Conservation (phyloP, 2,888 invertebrate genomes). For the Digitonthophagus gazella region DNA sequence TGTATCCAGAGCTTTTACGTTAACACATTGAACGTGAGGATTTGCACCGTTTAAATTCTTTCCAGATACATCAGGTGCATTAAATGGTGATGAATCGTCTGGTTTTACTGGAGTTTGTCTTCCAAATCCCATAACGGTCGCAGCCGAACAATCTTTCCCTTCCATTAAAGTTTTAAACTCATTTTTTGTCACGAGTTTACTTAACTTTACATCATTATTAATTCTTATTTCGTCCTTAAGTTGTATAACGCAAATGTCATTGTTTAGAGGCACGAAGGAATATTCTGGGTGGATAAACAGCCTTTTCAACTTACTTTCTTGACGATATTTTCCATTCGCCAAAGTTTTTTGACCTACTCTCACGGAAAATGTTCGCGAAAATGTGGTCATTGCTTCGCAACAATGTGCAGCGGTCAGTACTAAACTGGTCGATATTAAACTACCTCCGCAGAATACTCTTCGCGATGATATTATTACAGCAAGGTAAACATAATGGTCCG, state of each 20-base stretch:
- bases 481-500: too few relatives aligned
- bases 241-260: neutral
- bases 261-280: neutral
- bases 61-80: neutral
- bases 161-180: neutral
- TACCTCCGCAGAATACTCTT: neutral
- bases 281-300: neutral
- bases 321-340: too few relatives aligned
- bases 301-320: neutral
- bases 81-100: neutral
- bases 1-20: neutral
- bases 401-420: neutral
- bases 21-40: neutral
- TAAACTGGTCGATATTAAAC: neutral
- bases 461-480: too few relatives aligned
- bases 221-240: neutral
- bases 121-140: neutral
- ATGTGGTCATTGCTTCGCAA: neutral
- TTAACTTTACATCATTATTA: neutral
- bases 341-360: neutral
- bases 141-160: neutral
- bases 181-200: neutral
- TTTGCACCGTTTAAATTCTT: neutral
- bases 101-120: neutral
- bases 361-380: neutral